phyloP scores from a whole-genome alignment of 2,113 vertebrate genomes.

The Pachyramphus minor region DNA sequence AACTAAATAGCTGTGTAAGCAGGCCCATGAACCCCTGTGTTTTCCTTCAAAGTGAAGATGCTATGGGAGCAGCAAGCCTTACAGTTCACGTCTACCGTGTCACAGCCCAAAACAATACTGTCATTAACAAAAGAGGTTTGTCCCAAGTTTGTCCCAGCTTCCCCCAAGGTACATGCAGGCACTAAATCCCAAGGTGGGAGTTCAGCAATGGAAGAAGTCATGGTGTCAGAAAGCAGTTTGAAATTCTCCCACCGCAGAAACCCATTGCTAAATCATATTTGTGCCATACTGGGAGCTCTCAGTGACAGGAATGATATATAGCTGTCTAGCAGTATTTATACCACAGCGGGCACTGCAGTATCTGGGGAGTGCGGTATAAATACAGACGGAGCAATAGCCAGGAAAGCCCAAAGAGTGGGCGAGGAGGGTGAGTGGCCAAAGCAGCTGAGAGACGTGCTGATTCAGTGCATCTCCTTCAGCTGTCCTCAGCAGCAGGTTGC shows the following conservation, averaged over 20 bases:
- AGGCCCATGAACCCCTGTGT: not conserved
- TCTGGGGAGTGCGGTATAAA: not conserved
- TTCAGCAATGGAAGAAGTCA: not conserved
- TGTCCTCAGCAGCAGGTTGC: not conserved
- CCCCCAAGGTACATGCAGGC: not conserved
- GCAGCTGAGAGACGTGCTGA: slow-evolving; percentile 19
- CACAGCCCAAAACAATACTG: not conserved
- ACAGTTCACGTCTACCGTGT: fast-evolving
- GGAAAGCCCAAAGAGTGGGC: slow-evolving; percentile 21
- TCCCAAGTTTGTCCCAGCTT: not conserved
- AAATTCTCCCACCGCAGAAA: not conserved
- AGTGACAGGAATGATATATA: not conserved
- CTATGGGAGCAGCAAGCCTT: not conserved
- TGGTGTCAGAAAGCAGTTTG: not conserved
- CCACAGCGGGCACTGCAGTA: not conserved
- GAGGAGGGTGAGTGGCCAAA: slow-evolving; percentile 19
- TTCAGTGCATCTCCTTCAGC: slow-evolving; percentile 28
- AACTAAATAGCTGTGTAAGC: not conserved
- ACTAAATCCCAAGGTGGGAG: not conserved
- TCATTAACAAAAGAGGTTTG: not conserved
- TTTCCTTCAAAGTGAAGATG: not conserved
- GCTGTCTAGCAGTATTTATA: slow-evolving; percentile 13
- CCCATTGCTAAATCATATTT: not conserved
- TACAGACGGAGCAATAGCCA: not conserved
- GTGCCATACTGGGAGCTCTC: not conserved